Evolutionary conservation across 2,888 invertebrate species (phyloP), one percentile per base, ranked within the genome.

Genomic region (Ligdia adustata): DNA sequence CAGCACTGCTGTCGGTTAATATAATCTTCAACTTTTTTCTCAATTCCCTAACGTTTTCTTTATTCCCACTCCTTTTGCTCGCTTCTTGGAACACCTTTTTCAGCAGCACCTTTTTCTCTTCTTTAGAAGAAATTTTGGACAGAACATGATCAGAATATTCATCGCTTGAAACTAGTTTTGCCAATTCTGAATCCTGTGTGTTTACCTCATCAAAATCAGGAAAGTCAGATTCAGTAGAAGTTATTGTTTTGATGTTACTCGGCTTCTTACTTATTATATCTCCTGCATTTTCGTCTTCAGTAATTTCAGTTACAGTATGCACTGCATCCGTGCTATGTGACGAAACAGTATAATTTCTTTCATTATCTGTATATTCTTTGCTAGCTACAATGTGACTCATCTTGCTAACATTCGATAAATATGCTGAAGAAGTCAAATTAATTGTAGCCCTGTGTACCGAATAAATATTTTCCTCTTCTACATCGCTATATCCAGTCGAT

Each of bases 401-500:
- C 15, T 50, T 48, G 9, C 28, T 55, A 1, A 54, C 54, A 39
- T 61, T 61, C 4, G 59, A 56, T 41, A 60, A 62, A 16, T 69
- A 63, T 4, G 51, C 48, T 1, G 75, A 75, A 11, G 69, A 64
- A 18, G 68, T 63, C 3, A 81, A 52, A 53, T 80, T 69, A 26
- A 78, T 52, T 12, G 74, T 74, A 13, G 75, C 60, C 64, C 69
- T 69, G 9, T 80, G 79, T 51, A 78, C 46, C 4, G 82, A 80
- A 49, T 58, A 72, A 7, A 58, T 59, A 12, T 68, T 62, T 34
- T 72, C 70, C 24, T 58, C 58, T 22, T 67, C 39, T 11, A 68
- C 47, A 39, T 76, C 69, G 44, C 76, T 81, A 34, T 77, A 77
- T 4, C 73, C 77, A 7, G 82, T 80, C 0, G 83, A 83, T 11